Base-by-base conservation (phyloP, 2,113 vertebrate species). In the Heteronetta atricapilla region DNA sequence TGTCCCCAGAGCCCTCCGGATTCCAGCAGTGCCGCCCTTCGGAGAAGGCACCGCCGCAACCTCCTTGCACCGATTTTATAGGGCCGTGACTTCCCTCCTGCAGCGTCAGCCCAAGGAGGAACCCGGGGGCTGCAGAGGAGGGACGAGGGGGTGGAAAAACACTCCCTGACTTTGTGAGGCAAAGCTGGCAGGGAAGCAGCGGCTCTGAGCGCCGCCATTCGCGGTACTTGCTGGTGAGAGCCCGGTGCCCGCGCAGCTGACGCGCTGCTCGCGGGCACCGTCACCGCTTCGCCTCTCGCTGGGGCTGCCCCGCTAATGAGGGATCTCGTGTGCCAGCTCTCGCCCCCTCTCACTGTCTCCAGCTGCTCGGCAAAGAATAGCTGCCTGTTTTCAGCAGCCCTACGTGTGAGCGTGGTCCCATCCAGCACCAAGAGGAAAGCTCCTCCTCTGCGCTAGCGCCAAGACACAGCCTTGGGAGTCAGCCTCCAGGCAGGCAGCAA, bases 341-440 rank as follows among this genome's bases (percentile, higher is more conserved):
- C 50, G 2, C 77, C 73, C 79, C 90, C 82, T 92, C 95, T 67
- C 87, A 69, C 79, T 73, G 23, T 25, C 83, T 86, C 88, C 94
- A 97, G 95, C 94, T 95, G 94, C 92, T 88, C 28, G 8, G 76
- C 38, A 44, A 88, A 96, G 92, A 94, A 97, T 81, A 83, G 92
- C 64, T 83, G 64, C 77, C 69, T 95, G 68, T 59, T 52, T 81
- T 18, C 62, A 70, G 77, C 95, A 94, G 77, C 83, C 83, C 83
- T 83, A 88, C 7, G 12, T 89, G 90, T 16, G 78, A 96, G 84
- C 56, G 13, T 3, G 7, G 70, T 4, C 62, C 69, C 48, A 80
- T 33, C 94, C 80, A 59, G 90, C 67, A n/a, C 62, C 75, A 76
- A 46, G 8, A 10, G 14, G 50, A 66, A 84, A 62, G 20, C 26